Evolutionary conservation across 1,140 invertebrate genomes (phyloP).

Genomic region (Cephus cinctus): DNA sequence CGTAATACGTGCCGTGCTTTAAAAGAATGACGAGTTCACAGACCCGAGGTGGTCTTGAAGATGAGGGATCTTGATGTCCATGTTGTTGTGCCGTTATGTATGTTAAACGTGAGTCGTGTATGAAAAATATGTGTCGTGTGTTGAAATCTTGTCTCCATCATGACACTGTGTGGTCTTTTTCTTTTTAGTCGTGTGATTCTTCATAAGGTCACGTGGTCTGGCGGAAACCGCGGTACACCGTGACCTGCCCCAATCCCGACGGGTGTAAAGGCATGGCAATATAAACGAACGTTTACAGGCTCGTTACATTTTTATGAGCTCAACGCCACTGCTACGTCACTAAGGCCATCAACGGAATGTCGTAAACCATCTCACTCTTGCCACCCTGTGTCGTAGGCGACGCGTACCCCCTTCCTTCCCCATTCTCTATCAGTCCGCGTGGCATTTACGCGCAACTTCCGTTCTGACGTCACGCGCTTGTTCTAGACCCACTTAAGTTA

Average conservation of each 20-base stretch:
- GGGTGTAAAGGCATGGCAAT: slow-evolving; percentile 52
- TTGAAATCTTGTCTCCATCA: too few species aligned
- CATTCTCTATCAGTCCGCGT: slow-evolving; percentile 33
- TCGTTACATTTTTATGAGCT: slow-evolving; percentile 59
- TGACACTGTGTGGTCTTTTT: too few species aligned
- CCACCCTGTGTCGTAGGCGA: slow-evolving; percentile 8
- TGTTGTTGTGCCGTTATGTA: too few species aligned
- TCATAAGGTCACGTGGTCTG: slow-evolving; percentile 37
- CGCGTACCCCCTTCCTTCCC: slow-evolving; percentile 12
- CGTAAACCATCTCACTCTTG: slow-evolving; percentile 48
- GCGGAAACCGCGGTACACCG: slow-evolving; percentile 20
- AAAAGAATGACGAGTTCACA: too few species aligned
- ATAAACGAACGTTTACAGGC: slow-evolving; percentile 58
- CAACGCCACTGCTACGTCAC: slow-evolving; percentile 48
- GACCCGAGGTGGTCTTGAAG: too few species aligned
- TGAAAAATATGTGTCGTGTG: too few species aligned
- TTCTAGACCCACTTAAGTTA: slow-evolving; percentile 44
- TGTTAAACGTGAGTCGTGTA: too few species aligned
- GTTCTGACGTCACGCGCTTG: slow-evolving; percentile 39
- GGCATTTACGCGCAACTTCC: slow-evolving; percentile 46
- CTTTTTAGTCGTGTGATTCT: too few species aligned
- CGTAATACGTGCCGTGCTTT: too few species aligned
- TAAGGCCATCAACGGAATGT: slow-evolving; percentile 52
- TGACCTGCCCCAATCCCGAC: slow-evolving; percentile 52
- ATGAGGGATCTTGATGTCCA: too few species aligned